Evolutionary conservation across 2,888 invertebrate species (phyloP).

Genomic region (Stomorhina lunata): DNA sequence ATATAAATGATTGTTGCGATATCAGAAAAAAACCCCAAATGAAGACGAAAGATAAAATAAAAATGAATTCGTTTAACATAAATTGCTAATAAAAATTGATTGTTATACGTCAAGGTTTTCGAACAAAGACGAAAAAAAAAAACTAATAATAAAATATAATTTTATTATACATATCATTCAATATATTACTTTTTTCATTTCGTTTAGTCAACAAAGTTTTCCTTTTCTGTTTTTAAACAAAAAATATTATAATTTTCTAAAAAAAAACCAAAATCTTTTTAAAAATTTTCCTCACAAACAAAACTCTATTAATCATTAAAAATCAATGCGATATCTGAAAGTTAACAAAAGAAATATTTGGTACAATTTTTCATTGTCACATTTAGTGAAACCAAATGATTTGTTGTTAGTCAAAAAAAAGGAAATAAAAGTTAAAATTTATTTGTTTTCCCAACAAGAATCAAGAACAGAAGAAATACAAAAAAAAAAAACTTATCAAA

Average conservation of each 20-base stretch:
- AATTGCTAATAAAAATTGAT: conserved; percentile 53
- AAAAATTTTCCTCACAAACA: neutral
- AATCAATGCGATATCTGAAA: neutral
- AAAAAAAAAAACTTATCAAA: too few relatives aligned
- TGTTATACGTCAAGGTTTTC: neutral
- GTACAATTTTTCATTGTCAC: neutral
- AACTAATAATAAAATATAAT: neutral
- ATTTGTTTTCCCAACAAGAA: too few relatives aligned
- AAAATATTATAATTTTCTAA: too few relatives aligned
- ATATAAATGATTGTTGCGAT: neutral
- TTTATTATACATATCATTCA: neutral
- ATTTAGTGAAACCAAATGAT: neutral
- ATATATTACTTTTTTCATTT: too few relatives aligned
- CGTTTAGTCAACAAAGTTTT: too few relatives aligned
- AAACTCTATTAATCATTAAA: conserved; percentile 36
- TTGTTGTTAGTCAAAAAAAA: too few relatives aligned
- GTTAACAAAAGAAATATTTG: too few relatives aligned
- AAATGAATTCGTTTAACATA: conserved; percentile 28
- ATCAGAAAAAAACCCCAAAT: neutral
- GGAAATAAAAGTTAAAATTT: too few relatives aligned
- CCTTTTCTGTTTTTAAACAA: too few relatives aligned
- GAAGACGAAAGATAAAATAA: neutral
- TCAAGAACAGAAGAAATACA: too few relatives aligned
- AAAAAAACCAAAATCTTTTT: neutral
- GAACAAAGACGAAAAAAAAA: neutral